A percentile compares a stretch with the other conserved stretches of the same genome.
Conservation (phyloP, 1,140 invertebrate species). For the Drosophila sechellia region DNA sequence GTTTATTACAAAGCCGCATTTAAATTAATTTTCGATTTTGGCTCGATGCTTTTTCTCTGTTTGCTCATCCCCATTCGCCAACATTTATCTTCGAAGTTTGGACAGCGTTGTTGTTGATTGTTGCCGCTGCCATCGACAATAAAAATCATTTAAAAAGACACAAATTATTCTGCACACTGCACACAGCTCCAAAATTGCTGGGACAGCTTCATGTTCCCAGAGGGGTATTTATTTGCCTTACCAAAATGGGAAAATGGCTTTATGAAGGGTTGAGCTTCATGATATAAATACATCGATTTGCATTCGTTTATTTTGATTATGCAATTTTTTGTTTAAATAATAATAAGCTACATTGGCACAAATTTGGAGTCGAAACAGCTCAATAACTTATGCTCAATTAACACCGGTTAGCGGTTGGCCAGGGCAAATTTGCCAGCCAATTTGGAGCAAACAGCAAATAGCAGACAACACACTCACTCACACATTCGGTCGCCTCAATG, state of each 20-base stretch:
- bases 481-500: conserved; percentile 23
- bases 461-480: conserved; percentile 28
- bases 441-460: conserved; percentile 34
- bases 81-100: conserved; percentile 70
- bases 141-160: conserved; percentile 81
- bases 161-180: conserved; percentile 62
- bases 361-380: conserved; percentile 16
- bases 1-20: conserved; percentile 75
- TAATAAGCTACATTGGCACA: neutral
- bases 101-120: conserved; percentile 41
- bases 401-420: conserved; percentile 31
- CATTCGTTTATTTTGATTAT: neutral
- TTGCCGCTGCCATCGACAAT: conserved; percentile 61
- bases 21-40: conserved; percentile 81
- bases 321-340: neutral
- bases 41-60: conserved; percentile 31
- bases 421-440: conserved; percentile 26
- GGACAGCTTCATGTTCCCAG: conserved; percentile 58
- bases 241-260: conserved; percentile 8
- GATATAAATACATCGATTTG: neutral
- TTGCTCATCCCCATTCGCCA: conserved; percentile 27
- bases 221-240: conserved; percentile 11
- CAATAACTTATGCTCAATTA: conserved; percentile 57
- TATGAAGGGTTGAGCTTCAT: neutral
- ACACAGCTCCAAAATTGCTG: conserved; percentile 43